Conservation (phyloP, 1,140 invertebrate genomes). For the Ephestia elutella region DNA sequence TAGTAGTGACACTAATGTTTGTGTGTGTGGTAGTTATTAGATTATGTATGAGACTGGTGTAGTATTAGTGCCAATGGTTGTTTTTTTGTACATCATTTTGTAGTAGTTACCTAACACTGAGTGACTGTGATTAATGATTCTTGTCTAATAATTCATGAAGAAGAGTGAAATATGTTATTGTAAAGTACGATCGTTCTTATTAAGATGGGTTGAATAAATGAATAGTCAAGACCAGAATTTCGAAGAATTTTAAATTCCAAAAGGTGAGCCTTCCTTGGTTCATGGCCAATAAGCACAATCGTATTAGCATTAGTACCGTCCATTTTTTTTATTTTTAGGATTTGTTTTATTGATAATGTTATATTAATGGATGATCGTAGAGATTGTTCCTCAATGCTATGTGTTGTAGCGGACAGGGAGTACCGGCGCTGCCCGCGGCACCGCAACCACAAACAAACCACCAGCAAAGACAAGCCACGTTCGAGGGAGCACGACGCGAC, state of each 20-base stretch:
- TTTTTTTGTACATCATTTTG: not conserved
- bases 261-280: too few species aligned
- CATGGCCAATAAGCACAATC: too few species aligned
- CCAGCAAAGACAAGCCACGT: not conserved
- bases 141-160: not conserved
- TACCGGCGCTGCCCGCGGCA: not conserved
- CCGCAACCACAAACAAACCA: not conserved
- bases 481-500: not conserved
- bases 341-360: not conserved
- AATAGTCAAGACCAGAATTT: too few species aligned
- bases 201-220: too few species aligned
- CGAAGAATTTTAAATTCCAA: too few species aligned
- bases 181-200: too few species aligned
- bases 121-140: not conserved
- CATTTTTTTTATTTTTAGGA: not conserved
- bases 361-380: too few species aligned
- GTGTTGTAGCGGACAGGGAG: not conserved
- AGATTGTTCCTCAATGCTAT: not conserved
- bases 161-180: too few species aligned
- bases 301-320: too few species aligned
- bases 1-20: not conserved
- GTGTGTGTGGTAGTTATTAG: constrained; percentile 21
- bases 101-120: constrained; percentile 11
- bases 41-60: not conserved
- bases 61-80: not conserved